phyloP scores from a whole-genome alignment of 1,140 invertebrate genomes.

The Drosophila nigrodunni region DNA sequence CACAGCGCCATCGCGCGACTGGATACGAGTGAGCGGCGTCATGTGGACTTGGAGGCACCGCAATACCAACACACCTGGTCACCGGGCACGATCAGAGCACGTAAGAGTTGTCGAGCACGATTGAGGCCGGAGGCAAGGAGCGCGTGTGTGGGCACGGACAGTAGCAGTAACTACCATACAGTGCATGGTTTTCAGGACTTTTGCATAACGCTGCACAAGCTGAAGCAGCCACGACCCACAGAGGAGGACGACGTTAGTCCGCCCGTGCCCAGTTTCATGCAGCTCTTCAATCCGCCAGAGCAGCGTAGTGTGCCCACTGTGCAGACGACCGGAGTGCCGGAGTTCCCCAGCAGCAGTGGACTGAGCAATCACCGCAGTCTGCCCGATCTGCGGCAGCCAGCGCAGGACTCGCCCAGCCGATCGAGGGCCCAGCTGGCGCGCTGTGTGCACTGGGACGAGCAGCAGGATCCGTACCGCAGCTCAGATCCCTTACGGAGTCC shows the following conservation, averaged over 20 bases:
- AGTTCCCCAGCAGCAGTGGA: background rate
- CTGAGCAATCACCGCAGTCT: constrained; percentile 44
- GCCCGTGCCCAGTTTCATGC: constrained; percentile 41
- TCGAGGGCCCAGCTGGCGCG: background rate
- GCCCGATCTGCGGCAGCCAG: constrained; percentile 29
- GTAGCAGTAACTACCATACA: constrained; percentile 54
- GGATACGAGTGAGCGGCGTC: constrained; percentile 32
- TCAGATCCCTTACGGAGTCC: background rate
- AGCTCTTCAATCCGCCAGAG: constrained; percentile 38
- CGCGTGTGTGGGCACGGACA: background rate
- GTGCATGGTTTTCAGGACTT: constrained; percentile 68
- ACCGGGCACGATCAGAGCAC: constrained; percentile 3
- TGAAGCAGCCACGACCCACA: constrained; percentile 11
- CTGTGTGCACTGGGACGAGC: constrained; percentile 43
- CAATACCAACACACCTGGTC: constrained; percentile 58
- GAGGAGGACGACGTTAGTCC: background rate
- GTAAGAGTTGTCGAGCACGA: background rate
- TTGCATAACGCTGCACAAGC: constrained; percentile 63
- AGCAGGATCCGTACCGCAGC: constrained; percentile 2
- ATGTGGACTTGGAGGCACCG: constrained; percentile 28
- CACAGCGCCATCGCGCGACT: constrained; percentile 64
- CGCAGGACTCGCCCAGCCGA: background rate
- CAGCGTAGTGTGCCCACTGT: background rate
- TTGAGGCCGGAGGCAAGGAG: no score
- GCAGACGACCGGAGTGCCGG: background rate